Base-by-base conservation (phyloP, 2,888 invertebrate genomes). In the Eupelmus urozonus region DNA sequence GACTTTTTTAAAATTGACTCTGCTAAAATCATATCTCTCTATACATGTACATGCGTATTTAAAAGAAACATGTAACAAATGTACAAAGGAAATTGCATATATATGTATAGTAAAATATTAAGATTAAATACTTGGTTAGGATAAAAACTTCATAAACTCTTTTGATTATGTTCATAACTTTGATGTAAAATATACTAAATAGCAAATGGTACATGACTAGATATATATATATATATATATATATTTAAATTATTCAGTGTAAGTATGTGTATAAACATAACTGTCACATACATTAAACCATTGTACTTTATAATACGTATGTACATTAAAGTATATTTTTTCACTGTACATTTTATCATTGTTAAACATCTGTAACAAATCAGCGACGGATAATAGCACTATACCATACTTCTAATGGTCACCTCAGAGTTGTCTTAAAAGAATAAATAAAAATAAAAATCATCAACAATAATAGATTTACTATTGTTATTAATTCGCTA, bases 311-410 rank as follows among this genome's bases (percentile, higher is more conserved):
- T 71, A 66, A 82, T 77, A 78, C 73, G 60, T 83, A 79, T 83
- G 80, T 84, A 81, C 71, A 81, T 82, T 82, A 70, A 77, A 70
- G 65, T 82, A 83, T 85, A 86, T 84, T 86, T 86, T 86, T 86
- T 67, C 83, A 85, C 82, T 81, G 81, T 82, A 85, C 84, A 85
- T 85, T 84, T 83, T 82, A 81, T 83, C 79, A 76, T 70, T 82
- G 80, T 82, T 81, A 62, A 80, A 73, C 16, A 78, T 65, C 18
- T 69, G 45, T 72, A 66, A 42, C 62, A 78, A 74, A 34, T 69
- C 57, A 70, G 20, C 69, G 57, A 65, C n/a, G 20, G 49, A 60
- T 42, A 62, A 45, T 55, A 67, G 23, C 66, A 72, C 42, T 78
- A 34, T 67, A 78, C 34, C 53, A 78, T 78, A 73, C 20, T 42